Percentiles rank a stretch among this genome's conserved stretches.
These are phyloP conservation scores for Hemibagrus guttatus DNA, from an alignment of 2,797 vertebrate genomes.

Conservation along the genomic window DNA sequence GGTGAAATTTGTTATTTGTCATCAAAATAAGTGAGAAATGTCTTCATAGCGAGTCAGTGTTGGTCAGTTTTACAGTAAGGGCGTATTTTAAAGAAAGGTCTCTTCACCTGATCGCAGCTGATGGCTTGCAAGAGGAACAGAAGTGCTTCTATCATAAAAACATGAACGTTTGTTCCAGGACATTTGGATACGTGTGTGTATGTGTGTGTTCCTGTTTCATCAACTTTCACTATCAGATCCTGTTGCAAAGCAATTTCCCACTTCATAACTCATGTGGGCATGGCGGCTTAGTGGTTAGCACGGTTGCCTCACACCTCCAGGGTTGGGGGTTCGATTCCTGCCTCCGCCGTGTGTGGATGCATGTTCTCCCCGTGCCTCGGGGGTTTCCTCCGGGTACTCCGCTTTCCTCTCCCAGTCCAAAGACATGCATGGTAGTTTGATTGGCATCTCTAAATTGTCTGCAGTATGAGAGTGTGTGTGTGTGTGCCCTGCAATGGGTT, in stretches of 20 bases:
- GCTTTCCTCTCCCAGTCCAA: too few species aligned
- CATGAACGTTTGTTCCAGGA: neutral
- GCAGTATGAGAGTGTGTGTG: too few species aligned
- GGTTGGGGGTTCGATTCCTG: too few species aligned
- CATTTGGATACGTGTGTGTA: neutral
- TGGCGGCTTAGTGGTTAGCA: too few species aligned
- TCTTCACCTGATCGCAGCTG: neutral
- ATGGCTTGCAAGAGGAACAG: neutral
- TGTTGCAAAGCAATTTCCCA: conserved; percentile 3
- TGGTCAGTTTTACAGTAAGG: neutral
- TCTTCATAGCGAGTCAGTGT: neutral
- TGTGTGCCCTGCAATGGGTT: too few species aligned
- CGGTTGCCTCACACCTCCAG: too few species aligned
- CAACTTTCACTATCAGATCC: conserved; percentile 29
- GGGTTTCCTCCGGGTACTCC: too few species aligned
- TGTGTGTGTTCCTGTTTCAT: conserved; percentile 35
- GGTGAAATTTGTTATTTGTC: neutral
- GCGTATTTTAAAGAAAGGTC: neutral
- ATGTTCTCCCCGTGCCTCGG: too few species aligned
- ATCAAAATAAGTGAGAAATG: neutral
- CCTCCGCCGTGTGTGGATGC: too few species aligned
- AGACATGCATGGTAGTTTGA: too few species aligned
- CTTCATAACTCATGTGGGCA: neutral
- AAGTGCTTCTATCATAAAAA: neutral
- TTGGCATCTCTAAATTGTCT: too few species aligned